phyloP scores from a whole-genome alignment of 2,888 invertebrate genomes.

The Pecten maximus region DNA sequence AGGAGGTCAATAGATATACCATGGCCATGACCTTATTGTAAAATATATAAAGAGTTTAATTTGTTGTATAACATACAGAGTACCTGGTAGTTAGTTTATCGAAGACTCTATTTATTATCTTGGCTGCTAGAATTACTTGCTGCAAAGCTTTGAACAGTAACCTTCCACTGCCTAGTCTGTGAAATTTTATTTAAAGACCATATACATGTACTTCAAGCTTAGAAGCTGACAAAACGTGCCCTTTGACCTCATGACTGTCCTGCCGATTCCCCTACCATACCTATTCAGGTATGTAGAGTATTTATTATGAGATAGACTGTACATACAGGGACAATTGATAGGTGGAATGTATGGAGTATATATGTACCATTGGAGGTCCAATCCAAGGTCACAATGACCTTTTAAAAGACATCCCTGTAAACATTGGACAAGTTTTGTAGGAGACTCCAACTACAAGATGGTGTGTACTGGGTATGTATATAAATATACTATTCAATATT shows the following conservation, averaged over 20 bases:
- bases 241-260: not conserved
- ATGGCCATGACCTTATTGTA: no score
- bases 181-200: not conserved
- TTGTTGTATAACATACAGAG: no score
- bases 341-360: not conserved
- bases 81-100: no score
- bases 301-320: not conserved
- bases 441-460: not conserved
- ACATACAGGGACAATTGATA: not conserved
- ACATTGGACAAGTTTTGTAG: not conserved
- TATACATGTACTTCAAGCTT: not conserved
- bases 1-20: no score
- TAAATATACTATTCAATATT: not conserved
- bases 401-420: not conserved
- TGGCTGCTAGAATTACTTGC: no score
- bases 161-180: no score
- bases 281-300: not conserved
- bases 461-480: not conserved
- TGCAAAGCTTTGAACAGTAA: no score
- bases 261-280: not conserved
- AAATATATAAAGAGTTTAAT: no score
- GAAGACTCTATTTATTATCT: no score
- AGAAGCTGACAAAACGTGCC: not conserved
- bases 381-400: conserved; percentile 13
- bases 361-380: not conserved